Percentiles rank a stretch among this genome's conserved stretches.
phyloP scores from a whole-genome alignment of 2,888 invertebrate species.

The Leistus spinibarbis region DNA sequence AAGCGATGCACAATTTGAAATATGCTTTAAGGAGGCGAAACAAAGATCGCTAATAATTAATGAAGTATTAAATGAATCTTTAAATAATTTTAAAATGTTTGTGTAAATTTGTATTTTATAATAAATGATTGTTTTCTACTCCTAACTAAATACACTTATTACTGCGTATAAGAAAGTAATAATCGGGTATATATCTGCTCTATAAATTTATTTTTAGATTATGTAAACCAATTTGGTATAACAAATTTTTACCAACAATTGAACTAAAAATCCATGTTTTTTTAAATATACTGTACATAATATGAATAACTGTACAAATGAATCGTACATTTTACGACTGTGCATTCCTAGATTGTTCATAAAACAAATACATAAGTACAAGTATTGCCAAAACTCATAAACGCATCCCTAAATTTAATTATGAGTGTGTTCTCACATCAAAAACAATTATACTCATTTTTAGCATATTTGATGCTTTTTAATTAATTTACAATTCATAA shows the following conservation, averaged over 20 bases:
- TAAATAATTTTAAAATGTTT: not conserved
- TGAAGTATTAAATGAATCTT: constrained; percentile 55
- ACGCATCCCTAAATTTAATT: not conserved
- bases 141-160: not conserved
- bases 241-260: constrained; percentile 28
- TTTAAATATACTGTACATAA: constrained; percentile 33
- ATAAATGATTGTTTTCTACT: not conserved
- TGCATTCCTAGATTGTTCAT: not conserved
- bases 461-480: constrained; percentile 6
- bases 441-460: not conserved
- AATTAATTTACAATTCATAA: constrained; percentile 38
- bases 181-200: constrained; percentile 12
- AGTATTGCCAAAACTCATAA: not conserved
- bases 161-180: too few species aligned
- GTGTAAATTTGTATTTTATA: not conserved
- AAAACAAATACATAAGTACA: not conserved
- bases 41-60: constrained; percentile 62
- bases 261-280: constrained; percentile 3
- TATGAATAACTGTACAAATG: constrained; percentile 28
- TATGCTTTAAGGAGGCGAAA: constrained; percentile 67
- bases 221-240: constrained; percentile 25
- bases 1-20: constrained; percentile 62
- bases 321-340: not conserved
- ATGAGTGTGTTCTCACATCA: not conserved
- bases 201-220: constrained; percentile 34